phyloP scores from a whole-genome alignment of 2,797 vertebrate genomes.

The Streptopelia turtur region DNA sequence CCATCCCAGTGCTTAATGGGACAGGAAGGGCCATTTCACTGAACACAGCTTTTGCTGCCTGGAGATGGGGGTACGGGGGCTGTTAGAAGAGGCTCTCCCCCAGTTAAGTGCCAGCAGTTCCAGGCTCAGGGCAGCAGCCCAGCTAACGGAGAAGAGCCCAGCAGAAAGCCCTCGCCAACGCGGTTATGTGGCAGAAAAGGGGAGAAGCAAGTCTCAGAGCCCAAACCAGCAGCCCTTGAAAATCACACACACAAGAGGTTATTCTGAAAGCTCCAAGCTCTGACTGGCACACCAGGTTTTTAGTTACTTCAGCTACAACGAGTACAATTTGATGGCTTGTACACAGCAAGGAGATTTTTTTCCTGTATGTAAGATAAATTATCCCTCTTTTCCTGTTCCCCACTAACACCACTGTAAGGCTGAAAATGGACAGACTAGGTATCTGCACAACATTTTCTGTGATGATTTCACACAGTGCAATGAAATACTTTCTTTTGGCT shows the following conservation, averaged over 20 bases:
- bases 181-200: accelerated
- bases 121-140: neutral
- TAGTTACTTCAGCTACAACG: neutral
- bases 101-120: neutral
- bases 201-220: neutral
- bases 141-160: neutral
- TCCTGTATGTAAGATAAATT: neutral
- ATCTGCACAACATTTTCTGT: neutral
- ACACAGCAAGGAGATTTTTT: neutral
- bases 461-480: neutral
- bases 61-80: neutral
- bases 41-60: neutral
- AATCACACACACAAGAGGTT: neutral
- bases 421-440: neutral
- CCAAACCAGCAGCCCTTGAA: neutral
- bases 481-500: neutral
- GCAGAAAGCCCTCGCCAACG: neutral
- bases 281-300: neutral
- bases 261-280: neutral
- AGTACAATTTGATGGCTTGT: neutral
- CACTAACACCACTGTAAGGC: neutral
- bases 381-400: neutral
- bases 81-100: neutral
- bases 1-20: neutral
- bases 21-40: neutral